These are phyloP conservation scores for Onychomys arenicola DNA, from an alignment of 2,797 vertebrate genomes.

Conservation along the genomic window DNA sequence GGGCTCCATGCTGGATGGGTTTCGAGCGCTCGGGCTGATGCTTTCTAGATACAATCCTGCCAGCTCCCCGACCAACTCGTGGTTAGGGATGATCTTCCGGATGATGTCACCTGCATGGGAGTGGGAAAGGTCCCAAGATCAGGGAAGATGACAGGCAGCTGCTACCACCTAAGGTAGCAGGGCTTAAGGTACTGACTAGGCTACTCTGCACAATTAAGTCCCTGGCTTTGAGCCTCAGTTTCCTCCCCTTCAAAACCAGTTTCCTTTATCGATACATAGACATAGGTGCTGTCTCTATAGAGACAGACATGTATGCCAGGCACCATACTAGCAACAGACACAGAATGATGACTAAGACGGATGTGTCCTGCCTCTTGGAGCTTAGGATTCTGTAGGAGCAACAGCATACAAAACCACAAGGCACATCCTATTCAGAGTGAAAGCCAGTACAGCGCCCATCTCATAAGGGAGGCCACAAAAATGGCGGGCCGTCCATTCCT, in stretches of 20 bases:
- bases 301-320: neutral
- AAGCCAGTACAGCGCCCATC: neutral
- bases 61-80: slow-evolving; percentile 93
- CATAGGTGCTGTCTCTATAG: neutral
- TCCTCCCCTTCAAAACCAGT: neutral
- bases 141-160: neutral
- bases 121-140: neutral
- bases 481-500: neutral
- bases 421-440: neutral
- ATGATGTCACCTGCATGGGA: slow-evolving; percentile 92
- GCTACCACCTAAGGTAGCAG: neutral
- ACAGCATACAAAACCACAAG: neutral
- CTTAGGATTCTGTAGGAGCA: neutral
- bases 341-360: neutral
- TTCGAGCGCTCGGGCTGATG: slow-evolving; percentile 87
- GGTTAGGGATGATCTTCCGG: slow-evolving; percentile 93
- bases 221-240: neutral
- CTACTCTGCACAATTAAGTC: neutral
- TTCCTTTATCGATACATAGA: neutral
- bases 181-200: neutral
- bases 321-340: neutral
- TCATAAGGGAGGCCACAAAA: neutral
- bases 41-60: slow-evolving; percentile 93
- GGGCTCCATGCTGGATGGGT: slow-evolving; percentile 71
- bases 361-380: neutral